These are phyloP conservation scores for Zophobas morio DNA, from an alignment of 1,140 invertebrate species.

Conservation along the genomic window DNA sequence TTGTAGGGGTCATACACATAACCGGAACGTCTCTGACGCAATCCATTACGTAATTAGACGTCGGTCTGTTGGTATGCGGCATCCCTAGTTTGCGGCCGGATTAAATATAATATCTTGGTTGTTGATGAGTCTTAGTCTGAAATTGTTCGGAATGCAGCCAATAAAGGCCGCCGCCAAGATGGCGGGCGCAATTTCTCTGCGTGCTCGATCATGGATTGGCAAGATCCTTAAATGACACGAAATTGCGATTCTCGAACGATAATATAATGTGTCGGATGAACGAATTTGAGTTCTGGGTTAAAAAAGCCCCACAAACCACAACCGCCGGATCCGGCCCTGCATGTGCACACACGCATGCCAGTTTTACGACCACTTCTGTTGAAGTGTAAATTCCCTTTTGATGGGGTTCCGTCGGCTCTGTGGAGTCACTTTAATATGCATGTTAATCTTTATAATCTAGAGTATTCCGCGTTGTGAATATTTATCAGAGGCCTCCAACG, in stretches of 20 bases:
- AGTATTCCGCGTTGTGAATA: constrained; percentile 39
- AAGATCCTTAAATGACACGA: background rate
- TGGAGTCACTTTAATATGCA: constrained; percentile 35
- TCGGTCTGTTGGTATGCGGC: background rate
- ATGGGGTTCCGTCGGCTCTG: constrained; percentile 33
- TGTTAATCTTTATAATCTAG: constrained; percentile 41
- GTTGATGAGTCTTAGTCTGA: constrained; percentile 10
- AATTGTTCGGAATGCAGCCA: constrained; percentile 1
- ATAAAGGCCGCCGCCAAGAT: background rate
- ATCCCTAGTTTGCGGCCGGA: constrained; percentile 2
- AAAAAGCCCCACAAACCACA: too few relatives aligned
- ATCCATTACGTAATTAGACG: constrained; percentile 10
- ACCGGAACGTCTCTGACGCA: background rate
- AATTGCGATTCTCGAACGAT: background rate
- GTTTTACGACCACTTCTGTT: constrained; percentile 30
- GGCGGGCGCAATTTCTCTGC: background rate
- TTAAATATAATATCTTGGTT: constrained; percentile 9
- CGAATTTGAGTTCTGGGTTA: too few relatives aligned
- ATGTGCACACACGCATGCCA: constrained; percentile 17
- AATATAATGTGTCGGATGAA: too few relatives aligned
- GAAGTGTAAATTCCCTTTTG: constrained; percentile 37
- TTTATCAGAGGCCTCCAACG: constrained; percentile 11
- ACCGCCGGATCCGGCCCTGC: background rate
- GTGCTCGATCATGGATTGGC: background rate
- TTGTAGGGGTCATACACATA: background rate